Evolutionary conservation across 1,140 invertebrate species (phyloP), one percentile per base, ranked within the genome.

Genomic region (Sitobion miscanthi): DNA sequence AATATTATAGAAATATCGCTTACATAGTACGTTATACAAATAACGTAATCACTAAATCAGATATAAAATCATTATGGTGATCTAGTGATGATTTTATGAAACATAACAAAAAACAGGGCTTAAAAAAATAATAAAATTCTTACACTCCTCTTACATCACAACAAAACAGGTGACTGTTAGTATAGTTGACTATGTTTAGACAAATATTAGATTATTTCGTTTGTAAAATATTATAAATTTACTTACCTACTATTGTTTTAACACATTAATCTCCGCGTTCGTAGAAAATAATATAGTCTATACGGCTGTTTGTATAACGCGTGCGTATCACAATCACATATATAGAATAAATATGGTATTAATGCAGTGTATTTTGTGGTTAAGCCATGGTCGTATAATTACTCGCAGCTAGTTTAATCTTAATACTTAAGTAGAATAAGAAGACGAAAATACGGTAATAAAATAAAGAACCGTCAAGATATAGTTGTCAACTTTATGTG

Each of bases 341-440:
- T 30, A 11, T 6, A 47, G 38, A 30, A 86, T 42, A 47, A 86
- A 86, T 86, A 86, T 86, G 85, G 14, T 5, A 45, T 42, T 86
- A 52, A 52, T 88, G 47, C 47, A 8, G n/a, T 89, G 87, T 89
- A 57, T 89, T 89, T 38, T 89, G 35, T 45, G n/a, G 21, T 57
- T 89, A 38, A 89, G 6, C 52, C 47, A 38, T 54, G 3, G 9
- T n/a, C n/a, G 1, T 54, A 38, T 52, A 23, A 35, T 89, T 25
- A 23, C 87, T 85, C 21, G 6, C 21, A 9, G 6, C 23, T 30
- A 7, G 38, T 62, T n/a, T 11, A 62, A 90, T 62, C 88, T 45
- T 4, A 45, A 25, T 17, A 20, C 14, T 83, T 83, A 23, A 35
- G n/a, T n/a, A 49, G 86, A 52, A 38, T 8, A 54, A 35, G 35